These are phyloP conservation scores for Pyrrhia umbra DNA, from an alignment of 2,888 invertebrate genomes.

Conservation along the genomic window DNA sequence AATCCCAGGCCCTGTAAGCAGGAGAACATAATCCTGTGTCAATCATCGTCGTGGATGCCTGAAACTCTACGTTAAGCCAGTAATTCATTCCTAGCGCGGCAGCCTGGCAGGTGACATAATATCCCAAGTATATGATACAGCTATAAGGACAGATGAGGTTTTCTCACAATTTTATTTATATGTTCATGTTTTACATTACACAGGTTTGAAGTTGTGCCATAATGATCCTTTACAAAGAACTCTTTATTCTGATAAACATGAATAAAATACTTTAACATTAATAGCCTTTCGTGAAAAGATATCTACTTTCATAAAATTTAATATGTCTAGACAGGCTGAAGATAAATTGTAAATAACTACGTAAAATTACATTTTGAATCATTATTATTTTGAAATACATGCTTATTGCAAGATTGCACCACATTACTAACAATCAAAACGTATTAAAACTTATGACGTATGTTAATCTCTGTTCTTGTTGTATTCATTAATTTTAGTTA, in stretches of 20 bases:
- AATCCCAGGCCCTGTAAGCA: constrained; percentile 15
- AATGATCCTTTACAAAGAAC: neutral
- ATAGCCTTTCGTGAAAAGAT: constrained; percentile 17
- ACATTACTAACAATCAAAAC: constrained; percentile 19
- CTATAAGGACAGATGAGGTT: constrained; percentile 1
- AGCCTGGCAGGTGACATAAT: constrained; percentile 15
- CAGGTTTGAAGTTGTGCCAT: neutral
- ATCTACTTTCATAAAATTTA: constrained; percentile 37
- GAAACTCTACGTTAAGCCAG: constrained; percentile 25
- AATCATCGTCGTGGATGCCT: constrained; percentile 22
- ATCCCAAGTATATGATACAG: constrained; percentile 15
- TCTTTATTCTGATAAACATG: constrained; percentile 7
- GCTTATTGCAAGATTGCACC: constrained; percentile 13
- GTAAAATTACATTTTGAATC: constrained; percentile 29
- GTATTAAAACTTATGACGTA: constrained; percentile 15
- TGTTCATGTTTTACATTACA: constrained; percentile 2
- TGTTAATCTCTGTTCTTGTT: constrained; percentile 14
- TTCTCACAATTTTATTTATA: constrained; percentile 16
- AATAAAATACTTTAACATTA: constrained; percentile 10
- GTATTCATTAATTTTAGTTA: constrained; percentile 30
- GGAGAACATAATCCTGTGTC: constrained; percentile 24
- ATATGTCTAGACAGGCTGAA: constrained; percentile 47
- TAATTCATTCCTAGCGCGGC: constrained; percentile 29
- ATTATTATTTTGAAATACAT: constrained; percentile 17
- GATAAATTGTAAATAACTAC: constrained; percentile 33